Base-by-base conservation (phyloP, 2,113 vertebrate genomes). In the Microtus oregoni region DNA sequence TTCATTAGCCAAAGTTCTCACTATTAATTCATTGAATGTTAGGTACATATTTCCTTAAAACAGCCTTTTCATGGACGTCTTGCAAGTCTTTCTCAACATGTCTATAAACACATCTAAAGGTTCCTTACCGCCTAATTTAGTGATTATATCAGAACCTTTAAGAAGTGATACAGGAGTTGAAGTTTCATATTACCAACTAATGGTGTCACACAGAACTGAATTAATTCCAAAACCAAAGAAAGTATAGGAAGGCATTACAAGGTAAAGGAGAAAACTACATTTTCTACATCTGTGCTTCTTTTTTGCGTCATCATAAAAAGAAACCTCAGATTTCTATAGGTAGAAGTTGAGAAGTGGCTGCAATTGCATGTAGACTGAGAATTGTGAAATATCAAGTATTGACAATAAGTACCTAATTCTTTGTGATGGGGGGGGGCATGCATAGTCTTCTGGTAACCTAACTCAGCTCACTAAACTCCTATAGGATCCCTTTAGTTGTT, bases 111-210 rank as follows among this genome's bases (percentile, higher is more conserved):
- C 68, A 85, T 61, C 35, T 68, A 78, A 92, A 47, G 4, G 9
- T 15, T 94, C 17, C 65, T 94, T 63, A 61, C 15, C 73, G 61
- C 67, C 8, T 72, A 86, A 94, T 32, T 79, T 90, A 94, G 17
- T 35, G 58, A 61, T 72, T 85, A 35, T 11, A 73, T 50, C 28
- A 68, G 9, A 92, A 47, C 88, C 4, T 76, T 47, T 75, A 90
- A 85, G 81, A 94, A 88, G 26, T 78, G 22, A 94, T 65, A 22
- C 9, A 95, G n/a, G 15, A 86, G 92, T 9, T 87, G 22, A 95
- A 94, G 15, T 81, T 61, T 67, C 1, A 41, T 20, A 87, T 44
- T 7, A 63, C 58, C 63, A 41, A 83, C 8, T 44, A 83, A 30
- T 41, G 22, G 19, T 83, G n/a, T 63, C 14, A 63, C 58, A 83